Conservation (phyloP, 2,888 invertebrate species). For the Malthinus flaveolus region DNA sequence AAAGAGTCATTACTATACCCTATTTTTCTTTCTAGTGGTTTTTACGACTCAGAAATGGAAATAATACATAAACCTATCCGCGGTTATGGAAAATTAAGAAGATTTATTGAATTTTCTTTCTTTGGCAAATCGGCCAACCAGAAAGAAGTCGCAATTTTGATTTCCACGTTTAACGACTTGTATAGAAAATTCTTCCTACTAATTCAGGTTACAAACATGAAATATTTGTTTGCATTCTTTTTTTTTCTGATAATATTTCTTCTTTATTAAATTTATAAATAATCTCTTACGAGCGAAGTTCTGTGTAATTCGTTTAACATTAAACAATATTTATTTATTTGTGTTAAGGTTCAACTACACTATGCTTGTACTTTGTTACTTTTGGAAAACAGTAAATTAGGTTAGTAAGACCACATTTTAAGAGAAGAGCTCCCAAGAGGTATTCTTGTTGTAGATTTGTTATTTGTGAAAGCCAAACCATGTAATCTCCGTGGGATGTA, state of each 20-base stretch:
- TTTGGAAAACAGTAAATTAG: constrained; percentile 12
- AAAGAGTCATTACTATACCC: constrained; percentile 15
- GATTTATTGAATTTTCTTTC: constrained; percentile 46
- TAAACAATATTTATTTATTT: too few species aligned
- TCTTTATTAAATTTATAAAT: too few species aligned
- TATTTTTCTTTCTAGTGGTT: constrained; percentile 28
- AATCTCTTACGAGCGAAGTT: too few species aligned
- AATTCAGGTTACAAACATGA: too few species aligned
- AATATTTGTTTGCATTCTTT: too few species aligned
- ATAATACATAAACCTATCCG: constrained; percentile 38
- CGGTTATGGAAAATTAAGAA: constrained; percentile 48
- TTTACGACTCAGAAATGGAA: constrained; percentile 36
- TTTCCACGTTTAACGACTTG: constrained; percentile 5
- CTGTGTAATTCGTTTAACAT: too few species aligned
- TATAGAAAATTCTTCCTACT: too few species aligned
- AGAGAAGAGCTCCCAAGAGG: constrained; percentile 24
- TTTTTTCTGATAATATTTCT: too few species aligned
- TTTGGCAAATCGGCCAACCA: constrained; percentile 41
- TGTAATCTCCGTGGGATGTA: constrained; percentile 26
- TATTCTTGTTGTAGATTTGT: constrained; percentile 27
- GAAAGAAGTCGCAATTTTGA: constrained; percentile 26
- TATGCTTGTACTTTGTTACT: neutral
- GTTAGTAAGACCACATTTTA: constrained; percentile 26
- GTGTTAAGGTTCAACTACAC: too few species aligned
- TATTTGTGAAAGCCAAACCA: constrained; percentile 28